Conservation (phyloP, 2,797 vertebrate genomes). For the Ammospiza maritima region DNA sequence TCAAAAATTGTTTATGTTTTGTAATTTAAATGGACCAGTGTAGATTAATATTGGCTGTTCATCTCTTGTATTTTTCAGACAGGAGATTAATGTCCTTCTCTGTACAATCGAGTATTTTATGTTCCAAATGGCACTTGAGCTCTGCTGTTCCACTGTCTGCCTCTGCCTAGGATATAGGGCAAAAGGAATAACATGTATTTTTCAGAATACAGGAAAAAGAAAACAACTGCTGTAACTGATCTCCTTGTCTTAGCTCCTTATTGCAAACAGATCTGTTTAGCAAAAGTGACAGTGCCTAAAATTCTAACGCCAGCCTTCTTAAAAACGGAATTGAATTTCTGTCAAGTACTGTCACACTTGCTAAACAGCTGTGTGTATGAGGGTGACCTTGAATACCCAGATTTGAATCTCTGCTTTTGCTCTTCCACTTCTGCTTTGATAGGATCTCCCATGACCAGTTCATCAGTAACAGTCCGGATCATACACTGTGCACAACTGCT, state of each 20-base stretch:
- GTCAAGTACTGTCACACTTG: conserved; percentile 47
- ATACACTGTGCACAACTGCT: neutral
- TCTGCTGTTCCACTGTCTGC: conserved; percentile 21
- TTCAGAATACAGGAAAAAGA: conserved; percentile 20
- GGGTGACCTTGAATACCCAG: conserved; percentile 64
- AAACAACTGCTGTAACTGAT: conserved; percentile 12
- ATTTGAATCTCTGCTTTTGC: neutral
- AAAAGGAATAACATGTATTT: conserved; percentile 22
- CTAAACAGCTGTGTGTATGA: conserved; percentile 6
- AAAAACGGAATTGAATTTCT: conserved; percentile 48
- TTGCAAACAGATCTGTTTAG: conserved; percentile 36
- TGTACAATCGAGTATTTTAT: neutral
- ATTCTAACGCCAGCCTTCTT: conserved; percentile 30
- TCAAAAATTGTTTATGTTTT: neutral
- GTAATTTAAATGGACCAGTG: neutral
- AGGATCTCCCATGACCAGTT: neutral
- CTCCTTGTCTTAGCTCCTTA: conserved; percentile 23
- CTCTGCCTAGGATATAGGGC: neutral
- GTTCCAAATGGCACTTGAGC: conserved; percentile 18
- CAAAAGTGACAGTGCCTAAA: conserved; percentile 38
- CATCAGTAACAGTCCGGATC: neutral
- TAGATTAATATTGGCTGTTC: neutral
- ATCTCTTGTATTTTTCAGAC: neutral
- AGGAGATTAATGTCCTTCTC: neutral
- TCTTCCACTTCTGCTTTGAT: neutral